Conservation (phyloP, 2,797 vertebrate genomes). For the Pelodytes ibericus region DNA sequence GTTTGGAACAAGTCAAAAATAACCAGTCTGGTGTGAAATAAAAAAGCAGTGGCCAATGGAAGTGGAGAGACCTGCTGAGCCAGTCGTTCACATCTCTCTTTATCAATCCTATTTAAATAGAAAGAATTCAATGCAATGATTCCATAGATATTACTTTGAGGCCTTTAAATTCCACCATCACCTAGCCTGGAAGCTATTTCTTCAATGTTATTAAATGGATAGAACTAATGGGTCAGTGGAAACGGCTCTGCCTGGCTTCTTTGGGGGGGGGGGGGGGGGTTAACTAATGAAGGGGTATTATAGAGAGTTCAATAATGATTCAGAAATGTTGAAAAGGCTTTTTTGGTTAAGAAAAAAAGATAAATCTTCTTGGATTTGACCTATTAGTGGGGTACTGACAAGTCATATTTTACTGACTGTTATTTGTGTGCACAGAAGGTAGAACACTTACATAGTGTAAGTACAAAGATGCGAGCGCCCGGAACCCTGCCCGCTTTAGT, state of each 20-base stretch:
- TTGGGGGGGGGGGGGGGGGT: too few species aligned
- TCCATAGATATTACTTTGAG: slow-evolving; percentile 9
- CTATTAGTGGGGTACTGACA: too few species aligned
- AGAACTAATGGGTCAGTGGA: slow-evolving; percentile 7
- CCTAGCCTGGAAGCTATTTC: slow-evolving; percentile 19
- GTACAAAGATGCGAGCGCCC: too few species aligned
- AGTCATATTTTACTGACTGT: too few species aligned
- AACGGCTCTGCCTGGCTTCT: background rate
- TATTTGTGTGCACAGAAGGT: too few species aligned
- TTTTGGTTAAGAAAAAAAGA: too few species aligned
- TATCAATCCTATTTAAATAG: slow-evolving; percentile 48
- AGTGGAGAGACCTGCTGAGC: slow-evolving; percentile 29
- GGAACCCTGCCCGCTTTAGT: too few species aligned
- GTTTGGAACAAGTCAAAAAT: slow-evolving; percentile 29
- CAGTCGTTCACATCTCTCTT: slow-evolving; percentile 22
- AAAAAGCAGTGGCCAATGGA: background rate
- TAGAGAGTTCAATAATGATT: too few species aligned
- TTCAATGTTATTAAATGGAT: slow-evolving; percentile 8
- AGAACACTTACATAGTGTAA: too few species aligned
- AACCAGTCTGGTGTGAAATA: slow-evolving; percentile 11
- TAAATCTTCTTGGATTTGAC: too few species aligned
- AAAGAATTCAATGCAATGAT: slow-evolving; percentile 45
- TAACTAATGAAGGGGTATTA: too few species aligned
- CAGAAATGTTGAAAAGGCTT: too few species aligned
- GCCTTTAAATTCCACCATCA: slow-evolving; percentile 12